Percentiles rank a stretch among this genome's conserved stretches.
Evolutionary conservation across 1,140 invertebrate species (phyloP).

Genomic region (Scylla paramamosain): DNA sequence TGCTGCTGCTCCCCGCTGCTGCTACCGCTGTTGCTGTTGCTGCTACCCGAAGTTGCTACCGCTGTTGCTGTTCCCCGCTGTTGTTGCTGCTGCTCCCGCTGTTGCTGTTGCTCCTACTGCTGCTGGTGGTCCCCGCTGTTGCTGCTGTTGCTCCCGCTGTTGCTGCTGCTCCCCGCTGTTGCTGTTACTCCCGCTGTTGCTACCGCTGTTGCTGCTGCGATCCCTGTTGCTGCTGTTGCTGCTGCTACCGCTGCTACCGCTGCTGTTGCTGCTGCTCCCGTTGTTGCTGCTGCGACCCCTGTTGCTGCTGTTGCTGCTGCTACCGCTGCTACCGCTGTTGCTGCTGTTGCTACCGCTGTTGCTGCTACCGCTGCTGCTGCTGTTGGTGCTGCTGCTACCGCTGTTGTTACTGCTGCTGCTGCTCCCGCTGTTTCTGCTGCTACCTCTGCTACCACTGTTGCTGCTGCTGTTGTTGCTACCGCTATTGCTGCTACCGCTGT

Average conservation of each 20-base stretch:
- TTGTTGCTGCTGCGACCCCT: neutral
- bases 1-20: conserved; percentile 4
- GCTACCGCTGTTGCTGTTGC: conserved; percentile 19
- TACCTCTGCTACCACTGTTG: neutral
- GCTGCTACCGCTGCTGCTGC: conserved; percentile 1
- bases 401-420: conserved; percentile 20
- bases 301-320: conserved; percentile 18
- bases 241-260: conserved; percentile 18
- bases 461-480: no score
- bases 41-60: neutral
- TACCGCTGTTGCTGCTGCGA: no score
- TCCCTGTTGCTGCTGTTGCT: conserved; percentile 19
- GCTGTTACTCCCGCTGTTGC: conserved; percentile 5
- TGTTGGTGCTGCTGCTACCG: conserved; percentile 2
- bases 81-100: neutral
- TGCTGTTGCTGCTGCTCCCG: conserved; percentile 1
- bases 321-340: conserved; percentile 20
- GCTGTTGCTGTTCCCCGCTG: conserved; percentile 6
- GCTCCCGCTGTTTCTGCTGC: neutral
- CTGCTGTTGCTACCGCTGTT: conserved; percentile 20
- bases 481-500: no score
- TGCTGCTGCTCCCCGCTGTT: neutral
- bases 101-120: no score
- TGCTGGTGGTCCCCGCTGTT: neutral
- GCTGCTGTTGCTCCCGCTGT: no score